A percentile compares a stretch with the other conserved stretches of the same genome.
phyloP scores from a whole-genome alignment of 2,113 vertebrate species.

The Acinonyx jubatus region DNA sequence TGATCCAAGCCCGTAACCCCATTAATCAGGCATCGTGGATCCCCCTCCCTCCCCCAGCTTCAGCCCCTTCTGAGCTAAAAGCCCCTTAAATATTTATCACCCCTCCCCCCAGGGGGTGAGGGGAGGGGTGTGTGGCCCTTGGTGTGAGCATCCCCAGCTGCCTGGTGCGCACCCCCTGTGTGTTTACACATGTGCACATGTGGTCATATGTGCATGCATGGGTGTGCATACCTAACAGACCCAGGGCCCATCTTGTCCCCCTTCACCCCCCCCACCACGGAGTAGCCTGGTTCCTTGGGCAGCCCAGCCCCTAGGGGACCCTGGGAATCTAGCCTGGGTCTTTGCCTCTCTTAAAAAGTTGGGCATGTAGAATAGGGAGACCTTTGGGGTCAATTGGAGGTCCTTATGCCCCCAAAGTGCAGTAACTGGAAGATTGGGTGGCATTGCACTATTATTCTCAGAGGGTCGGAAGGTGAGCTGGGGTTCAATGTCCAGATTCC shows the following conservation, averaged over 20 bases:
- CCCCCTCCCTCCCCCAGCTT: constrained; percentile 73
- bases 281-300: background rate
- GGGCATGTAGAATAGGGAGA: background rate
- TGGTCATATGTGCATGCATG: background rate
- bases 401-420: background rate
- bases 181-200: background rate
- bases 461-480: background rate
- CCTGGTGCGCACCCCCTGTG: background rate
- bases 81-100: constrained; percentile 82
- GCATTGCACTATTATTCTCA: background rate
- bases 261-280: background rate
- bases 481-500: constrained; percentile 8
- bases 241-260: background rate
- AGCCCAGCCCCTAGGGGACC: background rate
- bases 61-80: constrained; percentile 80
- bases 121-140: constrained; percentile 64
- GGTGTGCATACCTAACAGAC: constrained; percentile 3
- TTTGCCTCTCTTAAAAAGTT: background rate
- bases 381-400: background rate
- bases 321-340: background rate
- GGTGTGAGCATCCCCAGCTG: constrained; percentile 55
- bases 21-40: constrained; percentile 80
- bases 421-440: background rate
- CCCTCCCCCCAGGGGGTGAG: constrained; percentile 67
- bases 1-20: constrained; percentile 82